Conservation (phyloP, 2,797 vertebrate species). For the Amblyraja radiata region DNA sequence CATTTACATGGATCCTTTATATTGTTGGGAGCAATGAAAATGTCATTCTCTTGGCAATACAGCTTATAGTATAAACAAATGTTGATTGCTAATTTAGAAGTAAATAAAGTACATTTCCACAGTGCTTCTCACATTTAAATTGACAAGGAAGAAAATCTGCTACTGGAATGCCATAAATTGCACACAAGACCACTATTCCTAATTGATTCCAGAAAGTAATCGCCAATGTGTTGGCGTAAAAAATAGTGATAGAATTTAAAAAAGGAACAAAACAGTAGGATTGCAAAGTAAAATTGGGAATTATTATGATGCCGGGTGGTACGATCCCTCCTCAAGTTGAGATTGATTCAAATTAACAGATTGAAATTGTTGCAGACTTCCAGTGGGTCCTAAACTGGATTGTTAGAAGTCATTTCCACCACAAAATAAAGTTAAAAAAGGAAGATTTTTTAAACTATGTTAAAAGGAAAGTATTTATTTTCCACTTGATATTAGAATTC, state of each 20-base stretch:
- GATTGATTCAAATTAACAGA: neutral
- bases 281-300: conserved; percentile 9
- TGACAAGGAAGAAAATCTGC: neutral
- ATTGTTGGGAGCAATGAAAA: neutral
- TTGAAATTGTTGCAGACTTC: too few species aligned
- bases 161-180: neutral
- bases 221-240: neutral
- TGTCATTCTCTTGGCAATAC: neutral
- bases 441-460: neutral
- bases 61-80: neutral
- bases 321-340: neutral
- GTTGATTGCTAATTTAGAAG: neutral
- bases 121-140: neutral
- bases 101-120: neutral
- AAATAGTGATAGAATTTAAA: conserved; percentile 7
- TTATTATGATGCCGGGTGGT: neutral
- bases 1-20: neutral
- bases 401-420: neutral
- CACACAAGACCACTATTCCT: neutral
- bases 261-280: neutral
- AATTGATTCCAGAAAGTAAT: conserved; percentile 28
- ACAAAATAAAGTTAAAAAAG: neutral
- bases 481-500: neutral
- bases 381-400: neutral
- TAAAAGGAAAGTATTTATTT: neutral